These are phyloP conservation scores for Phyllostomus discolor DNA, from an alignment of 2,113 vertebrate genomes.

Conservation along the genomic window DNA sequence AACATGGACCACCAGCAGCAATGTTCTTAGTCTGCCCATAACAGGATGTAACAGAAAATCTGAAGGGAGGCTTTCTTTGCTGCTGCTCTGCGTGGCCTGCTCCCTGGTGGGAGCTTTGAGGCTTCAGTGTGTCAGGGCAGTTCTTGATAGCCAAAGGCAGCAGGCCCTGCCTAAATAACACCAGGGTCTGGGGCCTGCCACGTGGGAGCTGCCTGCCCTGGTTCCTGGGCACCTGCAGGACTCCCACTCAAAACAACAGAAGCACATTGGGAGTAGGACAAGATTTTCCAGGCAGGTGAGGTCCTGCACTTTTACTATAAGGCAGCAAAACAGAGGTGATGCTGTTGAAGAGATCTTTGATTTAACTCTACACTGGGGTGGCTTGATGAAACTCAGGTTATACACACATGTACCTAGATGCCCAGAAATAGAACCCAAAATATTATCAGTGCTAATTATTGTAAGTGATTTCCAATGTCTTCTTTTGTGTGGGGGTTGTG, in stretches of 20 bases:
- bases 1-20: neutral
- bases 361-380: neutral
- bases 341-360: neutral
- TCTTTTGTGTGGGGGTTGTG: neutral
- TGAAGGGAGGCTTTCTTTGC: neutral
- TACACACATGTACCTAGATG: too few relatives aligned
- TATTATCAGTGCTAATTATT: neutral
- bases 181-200: neutral
- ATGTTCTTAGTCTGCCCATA: neutral
- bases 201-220: neutral
- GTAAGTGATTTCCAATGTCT: neutral
- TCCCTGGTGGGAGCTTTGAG: neutral
- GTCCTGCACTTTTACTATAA: neutral
- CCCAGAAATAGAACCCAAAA: neutral
- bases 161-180: neutral
- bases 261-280: neutral
- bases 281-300: neutral
- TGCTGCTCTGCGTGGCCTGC: neutral
- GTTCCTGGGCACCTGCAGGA: neutral
- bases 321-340: neutral
- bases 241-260: neutral
- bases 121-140: neutral
- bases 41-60: too few relatives aligned
- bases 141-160: neutral
- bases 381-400: neutral